Conservation (phyloP, 2,113 vertebrate species). For the Ramphastos sulfuratus region DNA sequence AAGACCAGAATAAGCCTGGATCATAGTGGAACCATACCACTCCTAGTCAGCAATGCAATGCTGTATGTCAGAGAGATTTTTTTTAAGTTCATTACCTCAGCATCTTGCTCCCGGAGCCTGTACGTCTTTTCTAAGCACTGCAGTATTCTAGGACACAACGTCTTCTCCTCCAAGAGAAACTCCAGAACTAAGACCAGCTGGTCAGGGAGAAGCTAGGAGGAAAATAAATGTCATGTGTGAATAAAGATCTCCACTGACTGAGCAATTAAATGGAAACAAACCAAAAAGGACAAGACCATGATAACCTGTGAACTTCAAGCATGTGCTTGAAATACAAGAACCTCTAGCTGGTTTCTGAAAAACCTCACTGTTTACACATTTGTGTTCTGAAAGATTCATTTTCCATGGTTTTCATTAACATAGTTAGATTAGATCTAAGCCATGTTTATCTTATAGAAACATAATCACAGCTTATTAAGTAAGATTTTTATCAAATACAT, state of each 20-base stretch:
- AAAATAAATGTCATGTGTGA: constrained; percentile 52
- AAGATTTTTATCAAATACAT: background rate
- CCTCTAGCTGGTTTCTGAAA: background rate
- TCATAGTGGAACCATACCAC: background rate
- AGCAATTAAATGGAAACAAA: constrained; percentile 24
- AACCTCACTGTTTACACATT: background rate
- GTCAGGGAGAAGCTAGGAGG: constrained; percentile 86
- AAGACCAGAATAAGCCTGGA: background rate
- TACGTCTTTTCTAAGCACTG: constrained; percentile 80
- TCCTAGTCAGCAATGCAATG: background rate
- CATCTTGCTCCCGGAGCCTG: constrained; percentile 82
- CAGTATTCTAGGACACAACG: constrained; percentile 75
- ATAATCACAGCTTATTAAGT: background rate
- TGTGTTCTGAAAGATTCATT: background rate
- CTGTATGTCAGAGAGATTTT: rapidly evolving
- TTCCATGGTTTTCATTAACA: background rate
- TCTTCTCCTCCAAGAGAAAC: constrained; percentile 84
- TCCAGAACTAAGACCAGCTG: constrained; percentile 94
- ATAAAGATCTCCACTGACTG: background rate
- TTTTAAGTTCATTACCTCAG: constrained; percentile 82
- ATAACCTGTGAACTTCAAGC: background rate
- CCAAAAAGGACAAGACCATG: background rate
- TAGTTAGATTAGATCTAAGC: constrained; percentile 26
- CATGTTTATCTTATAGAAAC: constrained; percentile 16
- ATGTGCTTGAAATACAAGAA: background rate